Evolutionary conservation across 2,888 invertebrate genomes (phyloP).

Genomic region (Venusia cambrica): DNA sequence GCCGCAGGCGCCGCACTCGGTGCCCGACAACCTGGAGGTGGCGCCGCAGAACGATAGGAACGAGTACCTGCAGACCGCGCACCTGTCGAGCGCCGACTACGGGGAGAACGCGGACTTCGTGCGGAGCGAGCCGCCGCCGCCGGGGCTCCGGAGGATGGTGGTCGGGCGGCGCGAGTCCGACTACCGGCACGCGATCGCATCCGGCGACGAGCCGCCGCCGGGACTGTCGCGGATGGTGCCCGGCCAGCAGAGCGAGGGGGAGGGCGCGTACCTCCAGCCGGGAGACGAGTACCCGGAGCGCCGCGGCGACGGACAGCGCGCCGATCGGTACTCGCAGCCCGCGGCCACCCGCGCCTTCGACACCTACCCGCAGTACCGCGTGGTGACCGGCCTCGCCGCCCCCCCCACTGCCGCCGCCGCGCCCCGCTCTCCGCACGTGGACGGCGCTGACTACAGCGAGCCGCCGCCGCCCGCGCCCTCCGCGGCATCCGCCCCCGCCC

Average conservation of each 20-base stretch:
- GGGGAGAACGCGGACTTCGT: slow-evolving; percentile 69
- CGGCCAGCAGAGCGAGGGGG: slow-evolving; percentile 70
- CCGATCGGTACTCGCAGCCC: slow-evolving; percentile 55
- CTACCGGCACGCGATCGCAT: slow-evolving; percentile 56
- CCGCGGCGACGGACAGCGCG: slow-evolving; percentile 59
- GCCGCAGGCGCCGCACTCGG: slow-evolving; percentile 45
- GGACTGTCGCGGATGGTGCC: slow-evolving; percentile 77
- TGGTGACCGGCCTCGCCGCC: no score
- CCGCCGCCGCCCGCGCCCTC: slow-evolving; percentile 44
- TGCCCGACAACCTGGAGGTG: slow-evolving; percentile 82
- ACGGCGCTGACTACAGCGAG: slow-evolving; percentile 69
- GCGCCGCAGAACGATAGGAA: slow-evolving; percentile 86
- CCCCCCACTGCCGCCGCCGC: no score
- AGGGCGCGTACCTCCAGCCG: slow-evolving; percentile 55
- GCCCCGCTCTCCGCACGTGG: slow-evolving; percentile 70
- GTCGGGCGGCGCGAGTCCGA: slow-evolving; percentile 84
- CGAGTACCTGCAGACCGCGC: slow-evolving; percentile 89
- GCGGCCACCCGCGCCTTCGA: slow-evolving; percentile 45
- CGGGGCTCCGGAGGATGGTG: slow-evolving; percentile 84
- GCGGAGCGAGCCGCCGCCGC: slow-evolving; percentile 79
- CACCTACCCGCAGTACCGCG: no score
- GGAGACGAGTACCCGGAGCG: slow-evolving; percentile 66
- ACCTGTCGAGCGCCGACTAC: slow-evolving; percentile 82
- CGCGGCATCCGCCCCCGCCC: no score
- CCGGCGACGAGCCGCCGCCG: slow-evolving; percentile 75